A percentile compares a stretch with the other conserved stretches of the same genome.
phyloP scores from a whole-genome alignment of 1,140 invertebrate genomes.

The Drosophila arawakana region DNA sequence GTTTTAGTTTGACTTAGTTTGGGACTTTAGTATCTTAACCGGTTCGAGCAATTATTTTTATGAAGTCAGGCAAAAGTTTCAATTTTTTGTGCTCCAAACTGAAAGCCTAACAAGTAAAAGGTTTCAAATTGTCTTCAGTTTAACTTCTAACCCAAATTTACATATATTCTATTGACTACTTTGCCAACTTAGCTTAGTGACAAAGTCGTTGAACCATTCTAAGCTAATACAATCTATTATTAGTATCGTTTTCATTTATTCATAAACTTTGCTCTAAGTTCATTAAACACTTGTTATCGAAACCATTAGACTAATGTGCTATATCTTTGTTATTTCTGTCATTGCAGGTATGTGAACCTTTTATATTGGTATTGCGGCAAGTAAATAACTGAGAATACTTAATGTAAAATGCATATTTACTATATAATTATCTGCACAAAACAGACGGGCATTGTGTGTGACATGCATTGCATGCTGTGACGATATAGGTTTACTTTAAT shows the following conservation, averaged over 20 bases:
- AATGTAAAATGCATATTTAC: background rate
- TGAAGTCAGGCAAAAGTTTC: background rate
- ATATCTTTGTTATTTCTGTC: slow-evolving; percentile 18
- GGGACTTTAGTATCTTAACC: background rate
- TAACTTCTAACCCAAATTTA: no score
- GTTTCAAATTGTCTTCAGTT: no score
- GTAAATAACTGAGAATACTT: slow-evolving; percentile 3
- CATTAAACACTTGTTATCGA: background rate
- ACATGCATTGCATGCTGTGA: slow-evolving; percentile 26
- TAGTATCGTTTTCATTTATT: background rate
- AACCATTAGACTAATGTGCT: slow-evolving; percentile 9
- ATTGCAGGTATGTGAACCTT: slow-evolving; percentile 38
- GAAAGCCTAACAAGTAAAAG: no score
- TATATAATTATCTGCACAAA: slow-evolving; percentile 40
- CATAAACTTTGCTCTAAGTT: background rate
- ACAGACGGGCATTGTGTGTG: slow-evolving; percentile 22
- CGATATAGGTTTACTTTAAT: slow-evolving; percentile 16
- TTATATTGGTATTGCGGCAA: background rate
- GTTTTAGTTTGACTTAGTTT: background rate
- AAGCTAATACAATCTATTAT: background rate
- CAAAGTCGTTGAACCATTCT: no score
- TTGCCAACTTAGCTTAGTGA: background rate
- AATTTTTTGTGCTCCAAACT: no score
- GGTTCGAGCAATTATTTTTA: background rate
- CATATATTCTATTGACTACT: background rate